Evolutionary conservation across 2,113 vertebrate species (phyloP), one percentile per base, ranked within the genome.

Genomic region (Tyto alba): DNA sequence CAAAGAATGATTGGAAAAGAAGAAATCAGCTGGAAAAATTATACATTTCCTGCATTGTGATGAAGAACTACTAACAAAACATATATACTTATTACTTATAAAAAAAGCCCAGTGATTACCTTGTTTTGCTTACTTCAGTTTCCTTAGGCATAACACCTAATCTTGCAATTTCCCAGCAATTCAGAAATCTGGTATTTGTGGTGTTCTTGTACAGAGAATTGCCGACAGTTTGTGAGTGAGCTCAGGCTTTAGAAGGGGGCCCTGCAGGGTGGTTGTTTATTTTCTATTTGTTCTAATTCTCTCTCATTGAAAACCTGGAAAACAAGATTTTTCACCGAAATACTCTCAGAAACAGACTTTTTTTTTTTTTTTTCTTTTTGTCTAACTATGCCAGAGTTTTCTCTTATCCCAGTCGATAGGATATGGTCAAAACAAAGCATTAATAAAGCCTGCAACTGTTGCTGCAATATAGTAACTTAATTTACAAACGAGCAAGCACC

Each of bases 71-170:
- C 41, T 82, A 93, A 93, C 22, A 84, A 95, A 96, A 95, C 74
- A 10, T 11, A 73, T 18, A 13, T 84, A 82, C 94, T 90, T 96
- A 91, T 96, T 97, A 89, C 41, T 93, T 96, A 93, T 89, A 73
- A 82, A 92, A 91, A 57, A 26, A 0, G 10, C 9, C 2, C 56
- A 62, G 55, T 67, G 30, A 91, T 94, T 93, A 94, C 73, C 96
- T 95, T 97, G 56, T 91, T 97, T 97, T 93, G 43, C 89, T 97
- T 93, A 40, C 60, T 96, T 96, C 72, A 45, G 8, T 89, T 96
- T 97, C 85, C 91, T 95, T 90, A 95, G 87, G 79, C 75, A 80
- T 64, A 93, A 94, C 32, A 88, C 93, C 85, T 92, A 91, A 96
- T 88, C 81, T 90, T 96, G 76, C 36, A 90, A 90, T 95, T 97